Base-by-base conservation (phyloP, 2,888 invertebrate genomes). In the Eurytoma californica region DNA sequence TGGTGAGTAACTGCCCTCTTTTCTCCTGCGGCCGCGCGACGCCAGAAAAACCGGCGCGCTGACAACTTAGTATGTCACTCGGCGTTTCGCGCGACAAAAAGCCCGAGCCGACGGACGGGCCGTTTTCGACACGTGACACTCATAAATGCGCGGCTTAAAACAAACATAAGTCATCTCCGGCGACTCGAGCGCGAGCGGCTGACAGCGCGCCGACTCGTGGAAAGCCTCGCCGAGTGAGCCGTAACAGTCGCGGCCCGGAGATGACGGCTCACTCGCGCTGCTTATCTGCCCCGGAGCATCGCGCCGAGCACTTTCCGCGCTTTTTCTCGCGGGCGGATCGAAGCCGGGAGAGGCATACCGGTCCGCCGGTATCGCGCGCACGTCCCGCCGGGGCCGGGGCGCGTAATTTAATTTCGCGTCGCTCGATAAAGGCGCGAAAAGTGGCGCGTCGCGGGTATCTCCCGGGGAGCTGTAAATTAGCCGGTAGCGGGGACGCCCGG, bases 1-100 rank as follows among this genome's bases (percentile, higher is more conserved):
- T 96, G 96, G 96, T 96, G 92, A 95, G 96, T 95, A 89, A 65
- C 9, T 20, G 7, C 16, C 20, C 20, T n/a, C 18, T 4, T 57
- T 63, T 57, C 5, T 57, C 28, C 55, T n/a, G 28, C 16, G 18
- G 20, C 51, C 60, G 60, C 14, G 24, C 28, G 24, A 53, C 53
- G 16, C 13, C 53, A 58, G 58, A 13, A 63, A 14, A 12, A 63
- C 30, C 9, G 18, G 13, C 61, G 18, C 65, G 7, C 65, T 14
- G 53, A 53, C 58, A 78, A 63, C 57, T 66, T 58, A 66, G 72
- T 66, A 66, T 72, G 77, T 72, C 77, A 72, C 66, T 66, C 70
- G 39, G 72, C 77, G 57, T 63, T 70, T 57, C 77, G 60, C 58
- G 72, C 58, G 60, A 72, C 55, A 67, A 67, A 39, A 72, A 39